Percentiles rank a stretch among this genome's conserved stretches.
Evolutionary conservation across 2,888 invertebrate species (phyloP).

Genomic region (Auanema freiburgensis): DNA sequence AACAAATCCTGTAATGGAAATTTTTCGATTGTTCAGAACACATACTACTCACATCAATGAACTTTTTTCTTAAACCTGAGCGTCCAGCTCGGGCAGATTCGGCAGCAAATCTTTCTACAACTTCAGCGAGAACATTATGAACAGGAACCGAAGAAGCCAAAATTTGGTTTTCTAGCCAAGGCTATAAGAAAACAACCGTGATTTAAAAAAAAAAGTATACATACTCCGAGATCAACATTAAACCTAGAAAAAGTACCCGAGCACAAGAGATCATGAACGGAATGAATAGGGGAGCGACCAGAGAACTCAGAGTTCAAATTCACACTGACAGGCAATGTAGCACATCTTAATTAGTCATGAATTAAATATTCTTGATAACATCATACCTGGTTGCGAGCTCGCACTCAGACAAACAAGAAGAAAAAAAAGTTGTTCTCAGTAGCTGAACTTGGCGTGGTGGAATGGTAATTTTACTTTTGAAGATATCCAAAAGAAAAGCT

Average conservation of each 20-base stretch:
- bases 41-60: slow-evolving; percentile 8
- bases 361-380: no score
- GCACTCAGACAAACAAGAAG: no score
- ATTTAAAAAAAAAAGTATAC: neutral
- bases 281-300: slow-evolving; percentile 23
- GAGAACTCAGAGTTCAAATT: slow-evolving; percentile 13
- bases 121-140: slow-evolving; percentile 20
- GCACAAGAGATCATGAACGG: slow-evolving; percentile 25
- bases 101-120: slow-evolving; percentile 26
- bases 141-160: slow-evolving; percentile 18
- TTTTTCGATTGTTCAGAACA: neutral
- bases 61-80: slow-evolving; percentile 13
- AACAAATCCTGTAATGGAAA: slow-evolving; percentile 23
- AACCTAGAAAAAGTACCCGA: slow-evolving; percentile 18
- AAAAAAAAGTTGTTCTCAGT: neutral
- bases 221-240: slow-evolving; percentile 14
- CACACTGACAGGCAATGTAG: slow-evolving; percentile 15
- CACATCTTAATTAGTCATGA: slow-evolving; percentile 27
- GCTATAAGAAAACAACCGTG: slow-evolving; percentile 9
- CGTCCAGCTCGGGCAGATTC: neutral
- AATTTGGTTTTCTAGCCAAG: slow-evolving; percentile 28
- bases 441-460: slow-evolving; percentile 11
- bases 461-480: slow-evolving; percentile 20
- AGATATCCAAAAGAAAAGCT: slow-evolving; percentile 19
- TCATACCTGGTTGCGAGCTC: no score